Evolutionary conservation across 2,113 vertebrate genomes (phyloP).

Genomic region (Archilochus colubris): DNA sequence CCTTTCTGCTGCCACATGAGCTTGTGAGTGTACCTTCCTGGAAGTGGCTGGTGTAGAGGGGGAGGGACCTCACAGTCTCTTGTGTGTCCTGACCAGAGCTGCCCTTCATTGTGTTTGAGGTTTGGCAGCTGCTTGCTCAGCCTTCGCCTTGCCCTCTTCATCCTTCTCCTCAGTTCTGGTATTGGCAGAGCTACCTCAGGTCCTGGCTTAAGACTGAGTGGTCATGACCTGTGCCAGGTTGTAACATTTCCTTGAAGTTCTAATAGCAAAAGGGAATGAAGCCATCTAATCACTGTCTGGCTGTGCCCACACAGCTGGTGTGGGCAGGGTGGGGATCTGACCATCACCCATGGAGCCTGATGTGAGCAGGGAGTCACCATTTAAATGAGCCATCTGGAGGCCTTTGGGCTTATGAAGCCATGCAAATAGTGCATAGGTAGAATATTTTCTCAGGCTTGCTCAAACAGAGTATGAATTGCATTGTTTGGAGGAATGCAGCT

Average conservation of each 20-base stretch:
- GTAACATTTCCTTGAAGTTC: background rate
- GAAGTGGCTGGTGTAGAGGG: accelerated
- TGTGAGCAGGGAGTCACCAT: background rate
- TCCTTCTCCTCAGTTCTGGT: background rate
- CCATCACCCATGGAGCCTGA: background rate
- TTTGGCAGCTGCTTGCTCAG: background rate
- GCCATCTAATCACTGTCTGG: accelerated
- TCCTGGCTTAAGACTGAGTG: background rate
- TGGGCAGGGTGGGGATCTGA: background rate
- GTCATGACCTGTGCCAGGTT: background rate
- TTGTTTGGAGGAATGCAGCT: background rate
- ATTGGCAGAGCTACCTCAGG: background rate
- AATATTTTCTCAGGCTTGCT: background rate
- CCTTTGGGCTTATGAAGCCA: background rate
- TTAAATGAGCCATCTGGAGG: background rate
- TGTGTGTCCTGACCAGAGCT: background rate
- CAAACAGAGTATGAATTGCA: accelerated
- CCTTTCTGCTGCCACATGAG: accelerated
- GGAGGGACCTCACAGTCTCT: background rate
- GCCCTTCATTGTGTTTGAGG: background rate
- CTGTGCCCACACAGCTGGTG: background rate
- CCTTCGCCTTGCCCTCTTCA: background rate
- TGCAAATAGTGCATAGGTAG: background rate
- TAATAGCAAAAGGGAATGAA: background rate
- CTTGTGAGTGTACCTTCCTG: background rate